Base-by-base conservation (phyloP, 1,140 invertebrate species). In the Anadara kagoshimensis region DNA sequence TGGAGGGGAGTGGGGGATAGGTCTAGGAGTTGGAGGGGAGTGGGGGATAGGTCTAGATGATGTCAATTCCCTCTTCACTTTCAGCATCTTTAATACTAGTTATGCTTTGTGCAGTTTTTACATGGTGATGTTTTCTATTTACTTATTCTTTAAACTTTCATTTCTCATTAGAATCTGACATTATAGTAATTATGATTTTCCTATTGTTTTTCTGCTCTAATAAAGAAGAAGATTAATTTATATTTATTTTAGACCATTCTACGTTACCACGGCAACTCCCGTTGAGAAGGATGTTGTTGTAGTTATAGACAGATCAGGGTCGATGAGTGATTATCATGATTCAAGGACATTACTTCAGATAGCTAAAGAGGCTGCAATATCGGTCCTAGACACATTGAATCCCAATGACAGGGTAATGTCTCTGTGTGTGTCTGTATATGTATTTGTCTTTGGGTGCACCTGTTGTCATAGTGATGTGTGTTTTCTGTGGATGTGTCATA, bases 341-440 rank as follows among this genome's bases (percentile, higher is more conserved):
- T 26, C 16, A 10, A 43, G 24, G 20, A 24, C 56, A 20, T 54
- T 73, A 16, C 43, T 73, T 11, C 57, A 73, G 51, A 73, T 73
- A 12, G 57, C 71, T 5, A 49, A 67, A 45, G 64, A 73, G 12
- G 71, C 71, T 14, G 71, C 65, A n/a, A 54, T 59, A 8, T 43
- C 56, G 14, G 64, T 73, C 22, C 36, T 73, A 49, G 64, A 73
- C 22, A 73, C 64, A 1, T 49, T 73, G 5, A 73, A 53, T 67
- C 56, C 56, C 14, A 73, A 73, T 57, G 71, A 73, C 41, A 73
- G 71, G 64, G 71, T 73, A 66, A 45, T 26, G 8, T 68, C 16
- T n/a, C n/a, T n/a, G n/a, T n/a, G n/a, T n/a, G n/a, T n/a, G n/a
- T n/a, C n/a, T n/a, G 12, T 24, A 41, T 7, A 36, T n/a, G 10